Evolutionary conservation across 2,888 invertebrate genomes (phyloP).

Genomic region (Mesorhabditis sp.): DNA sequence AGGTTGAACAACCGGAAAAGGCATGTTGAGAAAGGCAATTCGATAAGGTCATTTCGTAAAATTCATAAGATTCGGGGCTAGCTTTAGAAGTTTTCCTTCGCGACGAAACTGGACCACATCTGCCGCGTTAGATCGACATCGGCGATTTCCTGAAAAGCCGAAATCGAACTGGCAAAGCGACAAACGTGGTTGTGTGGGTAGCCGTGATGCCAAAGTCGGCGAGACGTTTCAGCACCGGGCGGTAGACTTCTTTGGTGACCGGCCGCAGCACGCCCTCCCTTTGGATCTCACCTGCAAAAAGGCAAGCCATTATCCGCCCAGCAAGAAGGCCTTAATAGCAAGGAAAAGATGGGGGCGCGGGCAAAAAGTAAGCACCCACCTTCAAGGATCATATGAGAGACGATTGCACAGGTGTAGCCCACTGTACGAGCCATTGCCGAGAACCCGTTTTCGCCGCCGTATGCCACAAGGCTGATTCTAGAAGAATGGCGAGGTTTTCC

Average conservation of each 20-base stretch:
- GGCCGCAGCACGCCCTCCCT: constrained; percentile 87
- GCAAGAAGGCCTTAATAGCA: not conserved
- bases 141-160: not conserved
- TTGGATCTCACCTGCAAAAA: constrained; percentile 82
- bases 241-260: constrained; percentile 83
- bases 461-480: constrained; percentile 73
- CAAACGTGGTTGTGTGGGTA: constrained; percentile 37
- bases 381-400: constrained; percentile 92
- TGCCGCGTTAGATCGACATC: too few species aligned
- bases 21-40: too few species aligned
- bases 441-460: constrained; percentile 71
- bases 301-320: not conserved
- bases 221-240: constrained; percentile 80
- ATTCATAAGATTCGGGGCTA: too few species aligned
- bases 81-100: too few species aligned
- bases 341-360: not conserved
- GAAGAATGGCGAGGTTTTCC: not conserved
- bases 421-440: constrained; percentile 95
- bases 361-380: constrained; percentile 64
- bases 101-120: too few species aligned
- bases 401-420: constrained; percentile 88
- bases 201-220: constrained; percentile 61
- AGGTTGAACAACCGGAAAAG: too few species aligned
- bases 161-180: not conserved
- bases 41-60: too few species aligned